Conservation (phyloP, 2,113 vertebrate genomes). For the Maccullochella peelii region DNA sequence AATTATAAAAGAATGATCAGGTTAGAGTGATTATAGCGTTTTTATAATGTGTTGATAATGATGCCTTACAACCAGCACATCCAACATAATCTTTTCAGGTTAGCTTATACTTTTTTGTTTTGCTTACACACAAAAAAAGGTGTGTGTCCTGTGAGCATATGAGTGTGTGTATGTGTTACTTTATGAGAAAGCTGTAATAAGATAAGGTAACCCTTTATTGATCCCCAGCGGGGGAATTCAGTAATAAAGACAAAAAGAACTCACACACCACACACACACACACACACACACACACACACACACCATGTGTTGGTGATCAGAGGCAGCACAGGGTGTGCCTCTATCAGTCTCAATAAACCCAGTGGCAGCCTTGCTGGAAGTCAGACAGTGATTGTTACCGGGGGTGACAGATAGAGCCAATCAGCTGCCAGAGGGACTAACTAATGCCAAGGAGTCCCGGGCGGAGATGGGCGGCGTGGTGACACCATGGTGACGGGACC, state of each 20-base stretch:
- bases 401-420: constrained; percentile 62
- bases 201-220: too few relatives aligned
- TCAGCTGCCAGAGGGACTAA: constrained; percentile 56
- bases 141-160: not conserved
- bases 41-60: not conserved
- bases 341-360: constrained; percentile 47
- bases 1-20: not conserved
- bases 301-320: constrained; percentile 36
- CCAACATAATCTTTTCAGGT: not conserved
- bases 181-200: not conserved
- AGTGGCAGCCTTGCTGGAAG: constrained; percentile 41
- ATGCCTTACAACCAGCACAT: not conserved
- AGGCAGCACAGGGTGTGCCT: constrained; percentile 32
- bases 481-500: constrained; percentile 58
- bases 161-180: not conserved
- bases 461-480: constrained; percentile 32
- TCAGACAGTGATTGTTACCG: constrained; percentile 60
- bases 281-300: constrained; percentile 16
- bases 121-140: not conserved
- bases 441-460: constrained; percentile 6
- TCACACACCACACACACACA: not conserved
- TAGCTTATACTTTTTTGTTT: too few relatives aligned
- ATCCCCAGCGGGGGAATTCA: too few relatives aligned
- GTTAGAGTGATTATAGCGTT: not conserved
- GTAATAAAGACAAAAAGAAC: not conserved